Percentiles rank a stretch among this genome's conserved stretches.
Conservation (phyloP, 2,888 invertebrate genomes). For the Heteropelma amictum region DNA sequence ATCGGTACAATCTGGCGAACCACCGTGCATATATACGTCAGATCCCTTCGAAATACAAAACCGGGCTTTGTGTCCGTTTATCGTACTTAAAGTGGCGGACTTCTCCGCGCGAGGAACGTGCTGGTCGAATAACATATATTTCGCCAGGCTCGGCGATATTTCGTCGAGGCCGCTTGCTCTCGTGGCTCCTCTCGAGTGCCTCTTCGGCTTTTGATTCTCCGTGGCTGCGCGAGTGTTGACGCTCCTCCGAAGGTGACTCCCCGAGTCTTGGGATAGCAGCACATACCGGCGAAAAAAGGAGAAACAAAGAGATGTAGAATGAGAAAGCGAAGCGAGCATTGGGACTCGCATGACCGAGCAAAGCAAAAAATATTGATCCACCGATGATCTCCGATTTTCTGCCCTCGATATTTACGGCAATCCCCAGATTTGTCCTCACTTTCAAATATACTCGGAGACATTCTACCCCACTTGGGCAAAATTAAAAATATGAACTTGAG, state of each 20-base stretch:
- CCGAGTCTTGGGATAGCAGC: neutral
- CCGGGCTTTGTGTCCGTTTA: conserved; percentile 24
- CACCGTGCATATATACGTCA: conserved; percentile 1
- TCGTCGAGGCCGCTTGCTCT: conserved; percentile 52
- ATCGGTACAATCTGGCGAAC: neutral
- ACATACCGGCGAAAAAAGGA: neutral
- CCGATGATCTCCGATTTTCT: no score
- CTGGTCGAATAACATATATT: conserved; percentile 44
- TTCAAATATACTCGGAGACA: neutral
- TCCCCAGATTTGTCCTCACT: neutral
- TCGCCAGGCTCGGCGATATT: conserved; percentile 57
- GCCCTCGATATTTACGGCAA: no score
- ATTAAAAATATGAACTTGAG: neutral
- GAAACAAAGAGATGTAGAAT: conserved; percentile 3
- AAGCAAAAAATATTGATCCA: conserved; percentile 15
- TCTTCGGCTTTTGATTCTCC: neutral
- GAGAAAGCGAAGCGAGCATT: conserved; percentile 38
- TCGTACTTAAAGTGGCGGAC: conserved; percentile 21
- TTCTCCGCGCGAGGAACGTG: conserved; percentile 54
- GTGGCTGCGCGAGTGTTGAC: neutral
- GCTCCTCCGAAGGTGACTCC: conserved; percentile 22
- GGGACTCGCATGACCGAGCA: conserved; percentile 18
- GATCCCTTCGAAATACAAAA: conserved; percentile 14
- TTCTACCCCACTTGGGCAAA: neutral
- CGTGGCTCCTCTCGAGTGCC: conserved; percentile 23